Evolutionary conservation across 1,140 invertebrate species (phyloP).

Genomic region (Bombus picipes): DNA sequence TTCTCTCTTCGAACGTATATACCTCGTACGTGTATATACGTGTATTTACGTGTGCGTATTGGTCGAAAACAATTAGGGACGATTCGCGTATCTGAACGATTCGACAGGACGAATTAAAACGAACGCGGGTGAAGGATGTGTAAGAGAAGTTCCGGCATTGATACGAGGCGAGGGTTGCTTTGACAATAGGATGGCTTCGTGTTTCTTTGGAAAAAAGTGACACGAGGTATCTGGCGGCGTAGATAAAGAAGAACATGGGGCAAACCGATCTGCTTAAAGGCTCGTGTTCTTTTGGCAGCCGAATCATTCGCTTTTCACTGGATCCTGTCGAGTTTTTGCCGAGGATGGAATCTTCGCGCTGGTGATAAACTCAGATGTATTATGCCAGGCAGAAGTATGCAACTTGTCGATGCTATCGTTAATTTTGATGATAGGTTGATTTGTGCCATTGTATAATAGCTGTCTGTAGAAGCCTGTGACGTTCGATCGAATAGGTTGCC

Average conservation of each 20-base stretch:
- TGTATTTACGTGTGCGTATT: neutral
- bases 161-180: neutral
- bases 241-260: neutral
- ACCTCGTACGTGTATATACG: neutral
- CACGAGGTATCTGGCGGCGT: neutral
- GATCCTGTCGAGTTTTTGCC: neutral
- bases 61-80: constrained; percentile 16
- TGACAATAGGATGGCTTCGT: neutral
- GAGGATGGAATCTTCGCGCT: neutral
- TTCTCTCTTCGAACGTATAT: neutral
- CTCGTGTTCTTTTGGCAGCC: neutral
- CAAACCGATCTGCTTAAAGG: neutral
- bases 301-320: neutral
- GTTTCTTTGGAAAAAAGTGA: neutral
- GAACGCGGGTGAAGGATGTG: neutral
- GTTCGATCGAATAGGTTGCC: too few species aligned
- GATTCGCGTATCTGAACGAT: constrained; percentile 11
- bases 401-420: neutral
- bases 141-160: neutral
- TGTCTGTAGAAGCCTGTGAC: neutral
- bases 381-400: neutral
- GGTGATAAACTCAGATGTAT: neutral
- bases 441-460: neutral
- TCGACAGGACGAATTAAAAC: constrained; percentile 4
- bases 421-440: neutral